Evolutionary conservation across 2,113 vertebrate genomes (phyloP), one percentile per base, ranked within the genome.

Genomic region (Anoura caudifer): DNA sequence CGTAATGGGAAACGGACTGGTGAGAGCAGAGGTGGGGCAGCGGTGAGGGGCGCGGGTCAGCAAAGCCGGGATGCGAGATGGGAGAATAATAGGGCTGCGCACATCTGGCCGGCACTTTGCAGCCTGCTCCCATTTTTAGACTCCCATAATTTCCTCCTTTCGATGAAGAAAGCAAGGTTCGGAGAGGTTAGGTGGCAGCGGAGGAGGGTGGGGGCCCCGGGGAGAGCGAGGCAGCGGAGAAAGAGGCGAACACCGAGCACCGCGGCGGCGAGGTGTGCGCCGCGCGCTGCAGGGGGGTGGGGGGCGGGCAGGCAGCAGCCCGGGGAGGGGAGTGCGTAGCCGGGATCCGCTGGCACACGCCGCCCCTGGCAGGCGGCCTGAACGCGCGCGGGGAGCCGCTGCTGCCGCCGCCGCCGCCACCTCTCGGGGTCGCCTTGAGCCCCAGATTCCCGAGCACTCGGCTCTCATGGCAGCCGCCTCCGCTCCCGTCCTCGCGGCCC

Each of bases 301-400:
- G 61, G 87, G 89, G 65, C 82, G 94, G 94, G 91, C 67, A 31
- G 69, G 87, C 85, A 1, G 80, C 80, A 5, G 93, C 69, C 50
- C 13, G 12, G 80, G 76, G 79, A 20, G 90, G 20, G 63, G 28
- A 9, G 59, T 1, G 67, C 85, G 72, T 83, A 73, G 94, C 92
- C 86, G 94, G 97, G 90, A 83, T 85, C 92, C 77, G 97, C 91
- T 70, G 94, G 86, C 95, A 93, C 96, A 96, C 93, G 94, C 95
- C 96, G 81, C 94, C 90, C 75, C 95, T 95, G 96, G 97, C 97
- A 92, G 91, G 94, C 95, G n/a, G 95, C 96, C 95, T 26, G 94
- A 84, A 70, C 47, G 70, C 80, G 90, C 73, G 52, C 75, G 69
- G 75, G 94, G 83, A 96, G 91, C 87, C 36, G 75, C 75, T 63